These are phyloP conservation scores for Burhinus bistriatus DNA, from an alignment of 2,113 vertebrate genomes.

Conservation along the genomic window DNA sequence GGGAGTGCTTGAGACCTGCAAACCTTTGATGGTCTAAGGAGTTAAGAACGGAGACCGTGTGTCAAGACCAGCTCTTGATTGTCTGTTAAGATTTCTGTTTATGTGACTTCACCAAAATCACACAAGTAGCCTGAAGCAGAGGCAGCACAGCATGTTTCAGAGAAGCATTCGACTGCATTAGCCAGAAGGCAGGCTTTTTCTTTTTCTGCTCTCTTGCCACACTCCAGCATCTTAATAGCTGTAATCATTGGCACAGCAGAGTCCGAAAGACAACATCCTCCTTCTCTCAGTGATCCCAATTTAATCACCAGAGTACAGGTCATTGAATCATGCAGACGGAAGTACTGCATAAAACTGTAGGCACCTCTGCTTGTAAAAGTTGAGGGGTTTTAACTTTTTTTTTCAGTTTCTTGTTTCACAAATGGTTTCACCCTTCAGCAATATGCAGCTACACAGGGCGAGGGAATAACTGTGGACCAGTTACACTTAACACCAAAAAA, in stretches of 20 bases:
- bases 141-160: not conserved
- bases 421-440: not conserved
- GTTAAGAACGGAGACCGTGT: not conserved
- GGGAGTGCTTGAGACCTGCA: not conserved
- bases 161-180: not conserved
- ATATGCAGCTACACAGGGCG: not conserved
- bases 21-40: not conserved
- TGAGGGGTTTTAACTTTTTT: not conserved
- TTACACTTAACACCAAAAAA: not conserved
- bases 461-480: fast-evolving
- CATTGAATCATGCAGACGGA: not conserved
- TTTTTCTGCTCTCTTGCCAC: not conserved
- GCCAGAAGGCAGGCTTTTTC: not conserved
- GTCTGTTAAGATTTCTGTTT: not conserved
- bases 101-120: not conserved
- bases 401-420: not conserved
- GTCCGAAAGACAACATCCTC: not conserved
- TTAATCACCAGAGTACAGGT: not conserved
- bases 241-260: not conserved
- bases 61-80: not conserved
- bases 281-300: not conserved
- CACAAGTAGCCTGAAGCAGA: not conserved
- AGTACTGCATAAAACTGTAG: not conserved
- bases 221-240: not conserved
- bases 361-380: not conserved